A percentile compares a stretch with the other conserved stretches of the same genome.
Evolutionary conservation across 2,888 invertebrate genomes (phyloP).

Genomic region (Idaea dimidiata): DNA sequence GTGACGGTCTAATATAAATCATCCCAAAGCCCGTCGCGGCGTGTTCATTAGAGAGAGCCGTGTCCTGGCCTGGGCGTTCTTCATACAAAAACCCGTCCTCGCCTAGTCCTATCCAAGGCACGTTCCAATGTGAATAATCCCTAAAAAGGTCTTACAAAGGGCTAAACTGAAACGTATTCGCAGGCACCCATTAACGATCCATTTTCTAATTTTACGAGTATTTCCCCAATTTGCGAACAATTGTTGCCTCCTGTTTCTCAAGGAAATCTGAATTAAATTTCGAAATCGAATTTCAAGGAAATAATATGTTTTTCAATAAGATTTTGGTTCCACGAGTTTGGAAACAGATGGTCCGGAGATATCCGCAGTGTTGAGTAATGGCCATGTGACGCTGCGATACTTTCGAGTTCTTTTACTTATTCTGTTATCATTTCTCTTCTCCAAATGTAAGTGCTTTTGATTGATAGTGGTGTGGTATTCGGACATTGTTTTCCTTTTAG

Average conservation of each 20-base stretch:
- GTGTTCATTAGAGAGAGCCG: too few species aligned
- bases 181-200: not conserved
- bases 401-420: constrained; percentile 21
- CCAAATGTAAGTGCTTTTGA: not conserved
- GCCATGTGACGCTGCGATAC: constrained; percentile 39
- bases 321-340: not conserved
- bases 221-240: not conserved
- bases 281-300: not conserved
- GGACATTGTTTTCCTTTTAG: not conserved
- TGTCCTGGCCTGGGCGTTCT: too few species aligned
- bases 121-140: too few species aligned
- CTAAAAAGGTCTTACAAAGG: not conserved
- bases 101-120: too few species aligned
- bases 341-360: constrained; percentile 41
- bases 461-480: not conserved
- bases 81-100: too few species aligned
- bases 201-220: not conserved
- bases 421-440: constrained; percentile 5
- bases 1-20: too few species aligned
- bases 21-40: too few species aligned
- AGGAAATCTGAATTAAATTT: not conserved
- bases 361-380: constrained; percentile 36
- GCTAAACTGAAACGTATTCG: not conserved
- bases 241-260: not conserved
- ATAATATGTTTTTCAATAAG: not conserved